Evolutionary conservation across 2,888 invertebrate species (phyloP).

Genomic region (Noctua pronuba): DNA sequence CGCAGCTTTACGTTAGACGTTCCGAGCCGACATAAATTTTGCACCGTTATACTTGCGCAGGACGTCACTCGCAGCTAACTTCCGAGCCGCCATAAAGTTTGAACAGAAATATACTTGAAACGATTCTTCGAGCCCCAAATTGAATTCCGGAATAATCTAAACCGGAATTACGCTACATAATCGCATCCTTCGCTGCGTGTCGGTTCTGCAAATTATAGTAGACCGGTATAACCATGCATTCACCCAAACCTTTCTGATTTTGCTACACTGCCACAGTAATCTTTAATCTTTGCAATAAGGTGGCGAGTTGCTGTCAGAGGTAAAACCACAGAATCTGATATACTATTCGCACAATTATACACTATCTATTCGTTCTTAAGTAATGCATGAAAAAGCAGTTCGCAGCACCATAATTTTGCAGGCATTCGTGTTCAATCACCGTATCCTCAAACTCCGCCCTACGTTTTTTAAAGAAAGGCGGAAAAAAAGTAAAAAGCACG

Average conservation of each 20-base stretch:
- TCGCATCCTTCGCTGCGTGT: neutral
- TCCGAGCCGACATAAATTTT: too few relatives aligned
- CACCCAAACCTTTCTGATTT: neutral
- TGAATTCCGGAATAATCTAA: neutral
- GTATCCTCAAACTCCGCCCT: neutral
- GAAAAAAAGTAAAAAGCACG: neutral
- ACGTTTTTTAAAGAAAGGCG: neutral
- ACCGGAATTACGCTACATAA: neutral
- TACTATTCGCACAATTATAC: neutral
- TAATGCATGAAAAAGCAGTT: neutral
- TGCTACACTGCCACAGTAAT: neutral
- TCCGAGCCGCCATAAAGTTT: too few relatives aligned
- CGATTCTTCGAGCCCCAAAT: neutral
- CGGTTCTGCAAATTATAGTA: neutral
- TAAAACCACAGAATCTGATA: conserved; percentile 1
- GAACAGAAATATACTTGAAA: too few relatives aligned
- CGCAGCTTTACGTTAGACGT: too few relatives aligned
- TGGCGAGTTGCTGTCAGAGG: neutral
- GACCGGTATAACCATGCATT: neutral
- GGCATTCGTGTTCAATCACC: neutral
- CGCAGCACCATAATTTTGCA: neutral
- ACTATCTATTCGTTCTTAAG: neutral
- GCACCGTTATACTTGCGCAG: too few relatives aligned
- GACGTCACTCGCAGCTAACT: too few relatives aligned
- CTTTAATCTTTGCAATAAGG: neutral